phyloP scores from a whole-genome alignment of 2,888 invertebrate species.

The Thelaira solivaga region DNA sequence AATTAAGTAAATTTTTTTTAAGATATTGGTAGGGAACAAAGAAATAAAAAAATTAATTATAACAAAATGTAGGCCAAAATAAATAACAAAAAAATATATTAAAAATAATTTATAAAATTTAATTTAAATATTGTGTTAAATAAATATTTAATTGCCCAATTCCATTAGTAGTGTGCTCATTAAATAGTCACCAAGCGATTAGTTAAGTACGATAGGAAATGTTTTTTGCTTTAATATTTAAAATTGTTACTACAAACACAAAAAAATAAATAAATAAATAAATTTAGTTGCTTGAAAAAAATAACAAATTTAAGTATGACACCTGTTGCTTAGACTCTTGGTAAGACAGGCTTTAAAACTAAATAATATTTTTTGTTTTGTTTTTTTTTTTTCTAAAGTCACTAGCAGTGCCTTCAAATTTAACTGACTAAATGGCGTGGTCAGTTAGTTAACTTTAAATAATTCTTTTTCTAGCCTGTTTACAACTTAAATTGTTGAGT shows the following conservation, averaged over 20 bases:
- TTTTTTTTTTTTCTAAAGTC: too few species aligned
- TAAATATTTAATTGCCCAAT: background rate
- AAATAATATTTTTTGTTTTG: background rate
- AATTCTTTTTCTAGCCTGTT: slow-evolving; percentile 5
- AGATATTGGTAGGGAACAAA: too few species aligned
- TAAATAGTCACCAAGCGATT: slow-evolving; percentile 26
- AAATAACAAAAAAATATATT: too few species aligned
- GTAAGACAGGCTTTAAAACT: slow-evolving; percentile 3
- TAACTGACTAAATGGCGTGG: slow-evolving; percentile 48
- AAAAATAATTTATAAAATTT: too few species aligned
- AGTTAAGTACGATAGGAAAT: slow-evolving; percentile 25
- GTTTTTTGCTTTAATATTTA: slow-evolving; percentile 7
- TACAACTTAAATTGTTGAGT: background rate
- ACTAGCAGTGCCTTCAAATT: slow-evolving; percentile 9
- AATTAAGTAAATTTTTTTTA: too few species aligned
- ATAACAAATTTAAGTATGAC: slow-evolving; percentile 42
- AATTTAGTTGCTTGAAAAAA: background rate
- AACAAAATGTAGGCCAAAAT: too few species aligned
- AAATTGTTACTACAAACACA: background rate
- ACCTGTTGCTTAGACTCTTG: slow-evolving; percentile 40
- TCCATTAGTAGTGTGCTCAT: background rate
- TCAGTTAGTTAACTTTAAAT: slow-evolving; percentile 43
- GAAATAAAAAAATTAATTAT: too few species aligned
- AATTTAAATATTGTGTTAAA: too few species aligned
- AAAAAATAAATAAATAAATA: background rate